Conservation (phyloP, 2,113 vertebrate genomes). For the Ctenomys sociabilis region DNA sequence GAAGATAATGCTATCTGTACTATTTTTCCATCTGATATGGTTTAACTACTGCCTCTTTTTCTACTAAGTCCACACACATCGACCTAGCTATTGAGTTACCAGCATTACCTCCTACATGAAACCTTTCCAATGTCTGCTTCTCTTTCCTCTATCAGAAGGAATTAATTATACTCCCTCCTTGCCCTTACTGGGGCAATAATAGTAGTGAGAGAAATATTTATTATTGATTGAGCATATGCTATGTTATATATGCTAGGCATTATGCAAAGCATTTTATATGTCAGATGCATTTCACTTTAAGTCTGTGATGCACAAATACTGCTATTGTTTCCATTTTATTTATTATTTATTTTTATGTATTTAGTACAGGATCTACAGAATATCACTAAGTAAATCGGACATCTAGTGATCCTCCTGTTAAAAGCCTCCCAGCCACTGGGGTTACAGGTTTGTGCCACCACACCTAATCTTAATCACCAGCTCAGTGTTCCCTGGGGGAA, state of each 20-base stretch:
- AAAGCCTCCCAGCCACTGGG: too few species aligned
- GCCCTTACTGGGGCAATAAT: neutral
- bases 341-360: too few species aligned
- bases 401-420: too few species aligned
- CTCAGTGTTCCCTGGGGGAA: too few species aligned
- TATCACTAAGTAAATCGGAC: too few species aligned
- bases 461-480: too few species aligned
- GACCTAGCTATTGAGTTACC: neutral
- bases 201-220: neutral
- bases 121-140: neutral
- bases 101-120: neutral
- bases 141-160: neutral
- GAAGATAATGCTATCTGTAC: neutral
- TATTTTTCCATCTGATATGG: neutral
- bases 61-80: neutral
- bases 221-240: neutral
- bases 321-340: neutral
- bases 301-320: neutral
- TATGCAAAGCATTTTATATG: slow-evolving; percentile 31
- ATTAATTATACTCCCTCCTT: neutral
- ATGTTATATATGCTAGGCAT: neutral
- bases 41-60: neutral
- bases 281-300: neutral
- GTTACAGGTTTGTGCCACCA: too few species aligned
- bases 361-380: too few species aligned